Percentiles rank a stretch among this genome's conserved stretches.
phyloP scores from a whole-genome alignment of 2,113 vertebrate genomes.

The Ibidorhyncha struthersii region DNA sequence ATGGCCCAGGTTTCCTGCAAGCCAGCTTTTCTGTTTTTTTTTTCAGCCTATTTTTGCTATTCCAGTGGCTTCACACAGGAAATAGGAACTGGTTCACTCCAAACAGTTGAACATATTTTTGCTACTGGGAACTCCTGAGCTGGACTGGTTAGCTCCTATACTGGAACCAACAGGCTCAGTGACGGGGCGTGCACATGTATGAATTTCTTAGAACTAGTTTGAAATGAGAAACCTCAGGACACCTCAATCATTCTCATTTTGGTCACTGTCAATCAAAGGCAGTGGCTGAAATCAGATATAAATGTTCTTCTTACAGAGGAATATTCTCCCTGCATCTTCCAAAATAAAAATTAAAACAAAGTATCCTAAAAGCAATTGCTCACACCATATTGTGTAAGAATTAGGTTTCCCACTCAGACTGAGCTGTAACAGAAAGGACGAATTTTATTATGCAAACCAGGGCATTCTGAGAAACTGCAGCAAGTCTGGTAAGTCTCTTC shows the following conservation, averaged over 20 bases:
- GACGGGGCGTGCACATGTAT: background rate
- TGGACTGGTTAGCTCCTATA: background rate
- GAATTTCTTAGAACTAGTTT: background rate
- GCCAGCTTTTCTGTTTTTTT: background rate
- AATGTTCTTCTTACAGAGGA: background rate
- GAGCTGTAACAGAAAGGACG: background rate
- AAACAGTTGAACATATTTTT: background rate
- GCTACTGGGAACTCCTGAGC: background rate
- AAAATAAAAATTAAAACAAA: background rate
- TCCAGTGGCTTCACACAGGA: background rate
- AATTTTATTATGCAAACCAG: background rate
- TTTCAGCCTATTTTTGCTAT: background rate
- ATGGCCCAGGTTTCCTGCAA: background rate
- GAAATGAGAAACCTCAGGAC: background rate
- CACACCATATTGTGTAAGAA: background rate
- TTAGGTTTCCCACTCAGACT: background rate
- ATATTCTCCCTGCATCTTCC: background rate
- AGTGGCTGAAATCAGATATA: background rate
- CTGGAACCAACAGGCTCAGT: background rate
- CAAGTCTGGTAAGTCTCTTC: background rate
- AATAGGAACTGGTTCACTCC: background rate
- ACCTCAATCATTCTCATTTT: background rate
- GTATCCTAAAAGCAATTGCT: background rate
- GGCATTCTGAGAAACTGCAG: background rate
- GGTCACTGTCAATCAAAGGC: background rate